Evolutionary conservation across 1,140 invertebrate species (phyloP).

Genomic region (Drosophila tropicalis): DNA sequence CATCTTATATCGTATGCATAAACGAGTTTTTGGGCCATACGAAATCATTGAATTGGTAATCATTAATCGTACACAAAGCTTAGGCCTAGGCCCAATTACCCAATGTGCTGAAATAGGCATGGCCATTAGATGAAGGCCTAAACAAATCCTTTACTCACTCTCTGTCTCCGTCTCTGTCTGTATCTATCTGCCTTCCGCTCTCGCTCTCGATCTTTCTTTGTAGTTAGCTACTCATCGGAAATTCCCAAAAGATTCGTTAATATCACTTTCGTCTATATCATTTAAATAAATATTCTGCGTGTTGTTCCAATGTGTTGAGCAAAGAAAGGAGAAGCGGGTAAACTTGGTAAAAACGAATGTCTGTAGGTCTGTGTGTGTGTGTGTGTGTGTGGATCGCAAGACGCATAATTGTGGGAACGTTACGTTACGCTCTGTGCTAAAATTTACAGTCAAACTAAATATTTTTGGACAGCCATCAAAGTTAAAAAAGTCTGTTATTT

Average conservation of each 20-base stretch:
- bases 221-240: neutral
- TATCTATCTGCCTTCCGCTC: constrained; percentile 27
- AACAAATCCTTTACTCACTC: too few species aligned
- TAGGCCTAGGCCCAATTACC: neutral
- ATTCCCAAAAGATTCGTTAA: constrained; percentile 54
- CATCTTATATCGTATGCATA: constrained; percentile 68
- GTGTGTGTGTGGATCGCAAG: constrained; percentile 61
- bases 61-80: constrained; percentile 27
- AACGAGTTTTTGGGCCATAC: constrained; percentile 62
- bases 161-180: constrained; percentile 1
- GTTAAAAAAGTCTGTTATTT: too few species aligned
- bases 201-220: constrained; percentile 17
- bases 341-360: constrained; percentile 8
- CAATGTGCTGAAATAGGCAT: too few species aligned
- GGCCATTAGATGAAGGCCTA: too few species aligned
- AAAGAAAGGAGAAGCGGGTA: constrained; percentile 4
- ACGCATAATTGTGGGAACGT: constrained; percentile 80
- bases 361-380: constrained; percentile 31
- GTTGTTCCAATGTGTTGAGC: constrained; percentile 65
- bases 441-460: constrained; percentile 1
- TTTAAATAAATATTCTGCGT: constrained; percentile 74
- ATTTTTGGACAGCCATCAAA: neutral
- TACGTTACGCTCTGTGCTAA: constrained; percentile 59
- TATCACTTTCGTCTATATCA: constrained; percentile 52
- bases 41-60: constrained; percentile 43